Evolutionary conservation across 2,888 invertebrate genomes (phyloP).

Genomic region (Hypena proboscidalis): DNA sequence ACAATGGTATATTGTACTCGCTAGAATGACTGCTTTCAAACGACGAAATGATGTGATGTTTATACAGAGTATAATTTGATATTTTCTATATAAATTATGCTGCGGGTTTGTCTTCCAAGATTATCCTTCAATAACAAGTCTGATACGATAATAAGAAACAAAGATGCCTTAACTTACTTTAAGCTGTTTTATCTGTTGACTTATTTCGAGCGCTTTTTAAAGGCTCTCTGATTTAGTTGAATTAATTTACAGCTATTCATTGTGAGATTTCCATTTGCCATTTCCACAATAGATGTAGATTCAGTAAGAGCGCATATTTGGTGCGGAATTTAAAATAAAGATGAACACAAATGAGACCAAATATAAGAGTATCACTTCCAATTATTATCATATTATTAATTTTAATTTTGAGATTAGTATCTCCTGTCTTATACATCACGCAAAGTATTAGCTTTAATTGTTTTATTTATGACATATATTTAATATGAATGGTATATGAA

Average conservation of each 20-base stretch:
- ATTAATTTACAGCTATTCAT: no score
- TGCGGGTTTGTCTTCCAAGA: slow-evolving; percentile 11
- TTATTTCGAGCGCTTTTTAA: no score
- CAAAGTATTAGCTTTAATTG: slow-evolving; percentile 14
- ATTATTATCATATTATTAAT: no score
- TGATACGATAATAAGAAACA: no score
- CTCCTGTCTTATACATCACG: slow-evolving; percentile 15
- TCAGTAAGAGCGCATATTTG: no score
- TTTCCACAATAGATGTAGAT: no score
- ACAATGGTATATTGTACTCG: slow-evolving; percentile 17
- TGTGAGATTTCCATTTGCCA: no score
- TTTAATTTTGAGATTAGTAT: slow-evolving; percentile 9
- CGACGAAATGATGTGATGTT: slow-evolving; percentile 36
- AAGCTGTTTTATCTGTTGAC: no score
- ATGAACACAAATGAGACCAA: slow-evolving; percentile 3
- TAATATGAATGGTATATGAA: slow-evolving; percentile 4
- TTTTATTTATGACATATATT: slow-evolving; percentile 12
- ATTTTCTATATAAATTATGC: slow-evolving; percentile 29
- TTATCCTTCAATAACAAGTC: slow-evolving; percentile 13
- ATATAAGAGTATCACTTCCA: background rate
- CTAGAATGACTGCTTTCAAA: slow-evolving; percentile 25
- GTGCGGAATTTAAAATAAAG: background rate
- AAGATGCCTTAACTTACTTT: no score
- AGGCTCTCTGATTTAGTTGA: no score
- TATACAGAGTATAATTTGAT: slow-evolving; percentile 49